Evolutionary conservation across 2,888 invertebrate genomes (phyloP).

Genomic region (Desoria tigrina): DNA sequence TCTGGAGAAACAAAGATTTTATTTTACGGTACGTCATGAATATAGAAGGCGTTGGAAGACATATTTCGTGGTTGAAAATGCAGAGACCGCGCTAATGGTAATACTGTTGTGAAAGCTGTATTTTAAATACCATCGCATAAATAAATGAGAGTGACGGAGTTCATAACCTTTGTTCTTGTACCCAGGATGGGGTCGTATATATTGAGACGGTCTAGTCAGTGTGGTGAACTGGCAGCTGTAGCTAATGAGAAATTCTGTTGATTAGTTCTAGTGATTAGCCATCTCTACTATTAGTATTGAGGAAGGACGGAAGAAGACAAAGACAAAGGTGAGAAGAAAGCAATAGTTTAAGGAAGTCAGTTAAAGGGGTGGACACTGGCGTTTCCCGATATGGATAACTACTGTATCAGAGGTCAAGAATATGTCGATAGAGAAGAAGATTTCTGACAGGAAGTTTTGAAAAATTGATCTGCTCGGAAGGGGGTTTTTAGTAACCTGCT

Average conservation of each 20-base stretch:
- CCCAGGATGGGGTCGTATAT: background rate
- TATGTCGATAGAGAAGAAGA: constrained; percentile 28
- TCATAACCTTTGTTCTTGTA: no score
- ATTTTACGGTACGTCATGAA: no score
- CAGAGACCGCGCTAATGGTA: no score
- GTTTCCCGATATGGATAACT: constrained; percentile 51
- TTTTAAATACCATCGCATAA: no score
- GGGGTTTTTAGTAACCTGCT: constrained; percentile 54
- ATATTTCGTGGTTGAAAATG: no score
- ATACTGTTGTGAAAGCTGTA: no score
- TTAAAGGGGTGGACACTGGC: constrained; percentile 51
- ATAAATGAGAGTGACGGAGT: no score
- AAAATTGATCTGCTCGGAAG: constrained; percentile 53
- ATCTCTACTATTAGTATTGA: constrained; percentile 21
- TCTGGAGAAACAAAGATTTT: no score
- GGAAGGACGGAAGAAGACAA: constrained; percentile 39
- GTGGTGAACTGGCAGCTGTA: constrained; percentile 13
- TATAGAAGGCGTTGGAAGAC: no score
- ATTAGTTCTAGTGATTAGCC: constrained; percentile 11
- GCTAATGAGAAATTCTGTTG: constrained; percentile 24
- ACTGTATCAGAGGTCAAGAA: constrained; percentile 53
- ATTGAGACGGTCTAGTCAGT: background rate
- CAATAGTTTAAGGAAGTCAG: constrained; percentile 40
- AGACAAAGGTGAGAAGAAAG: constrained; percentile 46
- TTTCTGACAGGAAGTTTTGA: constrained; percentile 47